Evolutionary conservation across 1,140 invertebrate genomes (phyloP).

Genomic region (Drosophila serrata): DNA sequence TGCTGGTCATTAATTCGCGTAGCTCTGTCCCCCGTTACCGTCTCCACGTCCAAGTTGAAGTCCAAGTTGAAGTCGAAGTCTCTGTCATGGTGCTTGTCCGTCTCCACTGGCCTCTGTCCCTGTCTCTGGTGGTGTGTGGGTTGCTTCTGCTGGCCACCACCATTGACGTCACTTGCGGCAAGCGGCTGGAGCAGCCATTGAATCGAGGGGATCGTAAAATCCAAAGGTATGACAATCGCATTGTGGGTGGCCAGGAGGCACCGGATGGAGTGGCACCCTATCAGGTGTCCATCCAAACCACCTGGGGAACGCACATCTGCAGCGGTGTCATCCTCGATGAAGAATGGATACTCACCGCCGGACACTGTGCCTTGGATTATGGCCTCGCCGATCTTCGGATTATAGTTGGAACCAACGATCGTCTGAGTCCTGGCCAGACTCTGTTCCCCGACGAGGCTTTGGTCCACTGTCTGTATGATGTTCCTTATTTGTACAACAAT

Average conservation of each 20-base stretch:
- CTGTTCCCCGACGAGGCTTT: conserved; percentile 42
- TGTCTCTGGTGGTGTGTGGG: conserved; percentile 2
- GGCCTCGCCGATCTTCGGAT: conserved; percentile 49
- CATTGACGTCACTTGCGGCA: conserved; percentile 69
- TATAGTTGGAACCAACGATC: conserved; percentile 73
- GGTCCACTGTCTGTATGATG: conserved; percentile 74
- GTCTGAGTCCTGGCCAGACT: conserved; percentile 49
- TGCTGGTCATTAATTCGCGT: conserved; percentile 69
- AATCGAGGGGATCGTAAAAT: conserved; percentile 59
- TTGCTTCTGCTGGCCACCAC: conserved; percentile 54
- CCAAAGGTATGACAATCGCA: conserved; percentile 43
- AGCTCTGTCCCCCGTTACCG: conserved; percentile 18
- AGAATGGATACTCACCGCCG: conserved; percentile 85
- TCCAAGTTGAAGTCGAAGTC: not conserved
- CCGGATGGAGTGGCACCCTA: conserved; percentile 84
- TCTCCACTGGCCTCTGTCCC: conserved; percentile 5
- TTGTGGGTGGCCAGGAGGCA: conserved; percentile 84
- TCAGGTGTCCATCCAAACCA: conserved; percentile 84
- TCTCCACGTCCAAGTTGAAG: not conserved
- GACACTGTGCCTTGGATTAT: conserved; percentile 81
- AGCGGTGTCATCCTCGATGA: conserved; percentile 79
- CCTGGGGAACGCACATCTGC: conserved; percentile 78
- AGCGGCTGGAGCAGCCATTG: conserved; percentile 40
- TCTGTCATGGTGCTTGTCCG: not conserved
- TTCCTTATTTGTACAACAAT: conserved; percentile 78